Conservation (phyloP, 2,888 invertebrate genomes). For the Ceriagrion tenellum region DNA sequence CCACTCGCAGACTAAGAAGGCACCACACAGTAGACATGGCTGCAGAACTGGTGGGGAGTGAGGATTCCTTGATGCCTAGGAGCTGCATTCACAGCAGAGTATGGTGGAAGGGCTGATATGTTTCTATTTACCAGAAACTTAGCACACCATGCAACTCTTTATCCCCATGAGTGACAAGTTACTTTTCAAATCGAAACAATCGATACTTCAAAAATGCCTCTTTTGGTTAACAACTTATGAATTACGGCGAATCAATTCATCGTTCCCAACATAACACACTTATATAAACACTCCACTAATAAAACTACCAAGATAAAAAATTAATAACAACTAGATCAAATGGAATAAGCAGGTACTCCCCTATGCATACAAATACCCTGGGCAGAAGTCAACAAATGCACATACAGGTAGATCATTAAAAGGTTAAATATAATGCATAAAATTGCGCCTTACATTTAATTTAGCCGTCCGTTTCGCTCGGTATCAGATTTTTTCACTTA, state of each 20-base stretch:
- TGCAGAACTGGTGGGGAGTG: slow-evolving; percentile 44
- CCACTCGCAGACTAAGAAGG: slow-evolving; percentile 58
- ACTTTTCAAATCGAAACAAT: slow-evolving; percentile 40
- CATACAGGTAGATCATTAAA: slow-evolving; percentile 34
- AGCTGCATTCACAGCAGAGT: slow-evolving; percentile 57
- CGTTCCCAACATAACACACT: slow-evolving; percentile 15
- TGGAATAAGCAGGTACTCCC: slow-evolving; percentile 33
- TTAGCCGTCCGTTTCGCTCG: slow-evolving; percentile 58
- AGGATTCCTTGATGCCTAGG: slow-evolving; percentile 58
- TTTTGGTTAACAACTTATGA: not conserved
- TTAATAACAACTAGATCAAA: slow-evolving; percentile 48
- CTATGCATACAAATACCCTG: slow-evolving; percentile 38
- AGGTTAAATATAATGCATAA: slow-evolving; percentile 34
- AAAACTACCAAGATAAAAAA: slow-evolving; percentile 15
- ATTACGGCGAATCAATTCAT: slow-evolving; percentile 9
- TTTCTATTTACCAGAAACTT: slow-evolving; percentile 50
- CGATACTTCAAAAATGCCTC: slow-evolving; percentile 28
- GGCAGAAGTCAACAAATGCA: slow-evolving; percentile 50
- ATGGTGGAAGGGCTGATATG: slow-evolving; percentile 37
- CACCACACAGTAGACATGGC: slow-evolving; percentile 62
- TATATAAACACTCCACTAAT: slow-evolving; percentile 42
- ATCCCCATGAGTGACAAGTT: slow-evolving; percentile 45
- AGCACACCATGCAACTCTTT: not conserved
- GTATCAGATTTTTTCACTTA: not conserved
- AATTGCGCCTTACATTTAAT: slow-evolving; percentile 65